phyloP scores from a whole-genome alignment of 2,888 invertebrate species.

The Camponotus fellah region DNA sequence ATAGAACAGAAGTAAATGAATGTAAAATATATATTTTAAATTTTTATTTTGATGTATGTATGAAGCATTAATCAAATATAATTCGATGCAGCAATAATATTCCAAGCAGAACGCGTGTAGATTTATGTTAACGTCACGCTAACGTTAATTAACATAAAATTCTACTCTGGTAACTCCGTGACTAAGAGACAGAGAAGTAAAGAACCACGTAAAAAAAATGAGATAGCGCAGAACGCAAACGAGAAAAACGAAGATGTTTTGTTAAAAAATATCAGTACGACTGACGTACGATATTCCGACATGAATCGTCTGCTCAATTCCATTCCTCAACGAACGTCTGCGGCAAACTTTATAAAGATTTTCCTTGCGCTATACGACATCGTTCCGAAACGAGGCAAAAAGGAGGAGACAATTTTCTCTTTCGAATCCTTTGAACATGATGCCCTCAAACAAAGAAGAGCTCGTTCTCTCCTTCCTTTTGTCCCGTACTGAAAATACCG shows the following conservation, averaged over 20 bases:
- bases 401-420: slow-evolving; percentile 46
- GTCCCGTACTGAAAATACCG: slow-evolving; percentile 15
- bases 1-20: not conserved
- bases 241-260: not conserved
- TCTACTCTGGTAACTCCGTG: not conserved
- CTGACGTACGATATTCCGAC: not conserved
- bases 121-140: not conserved
- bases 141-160: slow-evolving; percentile 3
- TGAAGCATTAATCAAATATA: not conserved
- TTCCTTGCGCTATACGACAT: slow-evolving; percentile 24
- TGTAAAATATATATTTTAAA: not conserved
- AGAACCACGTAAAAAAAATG: not conserved
- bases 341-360: slow-evolving; percentile 31
- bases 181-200: not conserved
- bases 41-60: not conserved
- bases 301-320: slow-evolving; percentile 12
- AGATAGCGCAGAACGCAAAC: not conserved
- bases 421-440: slow-evolving; percentile 36
- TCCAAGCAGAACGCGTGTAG: not conserved
- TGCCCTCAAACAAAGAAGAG: slow-evolving; percentile 25
- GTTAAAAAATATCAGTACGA: not conserved
- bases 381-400: slow-evolving; percentile 38
- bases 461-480: not conserved
- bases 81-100: not conserved
- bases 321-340: slow-evolving; percentile 4